Evolutionary conservation across 1,140 invertebrate species (phyloP).

Genomic region (Aphelenchoides besseyi): DNA sequence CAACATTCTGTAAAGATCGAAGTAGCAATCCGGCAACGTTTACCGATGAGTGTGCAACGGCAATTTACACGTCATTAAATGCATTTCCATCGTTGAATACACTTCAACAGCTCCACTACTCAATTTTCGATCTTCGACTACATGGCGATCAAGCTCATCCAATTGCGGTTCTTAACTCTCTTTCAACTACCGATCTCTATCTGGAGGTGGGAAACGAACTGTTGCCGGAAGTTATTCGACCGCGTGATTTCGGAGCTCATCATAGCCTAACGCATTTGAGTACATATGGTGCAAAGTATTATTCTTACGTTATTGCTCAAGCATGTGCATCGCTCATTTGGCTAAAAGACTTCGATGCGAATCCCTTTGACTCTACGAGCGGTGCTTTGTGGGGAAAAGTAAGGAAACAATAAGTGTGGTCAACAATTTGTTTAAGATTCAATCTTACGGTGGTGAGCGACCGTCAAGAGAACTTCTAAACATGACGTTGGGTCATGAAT

Average conservation of each 20-base stretch:
- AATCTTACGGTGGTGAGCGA: conserved; percentile 57
- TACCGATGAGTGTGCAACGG: conserved; percentile 40
- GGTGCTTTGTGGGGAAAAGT: conserved; percentile 54
- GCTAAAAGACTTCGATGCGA: conserved; percentile 78
- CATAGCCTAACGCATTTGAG: conserved; percentile 90
- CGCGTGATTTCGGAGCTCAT: conserved; percentile 76
- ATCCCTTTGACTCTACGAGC: conserved; percentile 72
- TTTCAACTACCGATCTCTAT: conserved; percentile 73
- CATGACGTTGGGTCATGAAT: conserved; percentile 35
- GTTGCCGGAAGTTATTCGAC: conserved; percentile 41
- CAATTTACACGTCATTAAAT: conserved; percentile 39
- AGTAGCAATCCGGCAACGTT: conserved; percentile 20
- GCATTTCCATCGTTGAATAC: conserved; percentile 46
- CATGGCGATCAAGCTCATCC: conserved; percentile 49
- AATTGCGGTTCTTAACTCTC: conserved; percentile 32
- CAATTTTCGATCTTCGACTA: conserved; percentile 58
- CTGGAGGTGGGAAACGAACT: conserved; percentile 73
- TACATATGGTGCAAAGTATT: conserved; percentile 96
- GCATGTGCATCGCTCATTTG: conserved; percentile 89
- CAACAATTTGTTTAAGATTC: conserved; percentile 42
- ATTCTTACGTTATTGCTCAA: conserved; percentile 89
- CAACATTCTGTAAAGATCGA: conserved; percentile 69
- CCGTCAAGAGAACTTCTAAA: conserved; percentile 47
- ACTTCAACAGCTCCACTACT: conserved; percentile 50
- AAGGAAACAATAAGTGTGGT: not conserved